A percentile compares a stretch with the other conserved stretches of the same genome.
Conservation (phyloP, 2,797 vertebrate genomes). For the Sebastes kiyomatsui region DNA sequence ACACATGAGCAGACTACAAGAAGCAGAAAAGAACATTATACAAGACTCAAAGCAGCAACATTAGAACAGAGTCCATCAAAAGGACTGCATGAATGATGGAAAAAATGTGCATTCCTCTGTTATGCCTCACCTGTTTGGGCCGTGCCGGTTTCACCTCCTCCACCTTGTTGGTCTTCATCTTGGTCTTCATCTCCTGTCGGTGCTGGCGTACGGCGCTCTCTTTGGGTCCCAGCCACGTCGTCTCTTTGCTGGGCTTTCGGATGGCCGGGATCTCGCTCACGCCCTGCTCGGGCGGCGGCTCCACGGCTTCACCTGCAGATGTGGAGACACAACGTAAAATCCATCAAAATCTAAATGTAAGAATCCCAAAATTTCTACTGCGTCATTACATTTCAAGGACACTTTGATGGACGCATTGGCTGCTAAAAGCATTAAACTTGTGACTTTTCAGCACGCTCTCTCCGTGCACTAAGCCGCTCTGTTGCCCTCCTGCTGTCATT, state of each 20-base stretch:
- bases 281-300: conserved; percentile 61
- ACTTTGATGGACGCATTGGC: conserved; percentile 1
- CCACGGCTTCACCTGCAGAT: conserved; percentile 70
- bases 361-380: not conserved
- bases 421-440: conserved; percentile 18
- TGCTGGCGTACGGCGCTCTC: conserved; percentile 83
- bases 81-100: not conserved
- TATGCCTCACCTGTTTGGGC: conserved; percentile 75
- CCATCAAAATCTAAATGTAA: not conserved
- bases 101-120: not conserved
- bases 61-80: not conserved
- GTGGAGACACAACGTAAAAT: not conserved
- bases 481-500: conserved; percentile 23
- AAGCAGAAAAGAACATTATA: not conserved
- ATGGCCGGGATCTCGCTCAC: conserved; percentile 73
- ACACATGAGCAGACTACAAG: not conserved
- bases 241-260: conserved; percentile 77
- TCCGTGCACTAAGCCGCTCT: not conserved
- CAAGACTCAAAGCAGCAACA: not conserved
- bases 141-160: conserved; percentile 77
- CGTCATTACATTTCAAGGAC: conserved; percentile 1
- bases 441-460: not conserved
- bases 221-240: conserved; percentile 78
- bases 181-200: conserved; percentile 80
- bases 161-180: conserved; percentile 84